Conservation (phyloP, 2,113 vertebrate genomes). For the Todiramphus saurophagus region DNA sequence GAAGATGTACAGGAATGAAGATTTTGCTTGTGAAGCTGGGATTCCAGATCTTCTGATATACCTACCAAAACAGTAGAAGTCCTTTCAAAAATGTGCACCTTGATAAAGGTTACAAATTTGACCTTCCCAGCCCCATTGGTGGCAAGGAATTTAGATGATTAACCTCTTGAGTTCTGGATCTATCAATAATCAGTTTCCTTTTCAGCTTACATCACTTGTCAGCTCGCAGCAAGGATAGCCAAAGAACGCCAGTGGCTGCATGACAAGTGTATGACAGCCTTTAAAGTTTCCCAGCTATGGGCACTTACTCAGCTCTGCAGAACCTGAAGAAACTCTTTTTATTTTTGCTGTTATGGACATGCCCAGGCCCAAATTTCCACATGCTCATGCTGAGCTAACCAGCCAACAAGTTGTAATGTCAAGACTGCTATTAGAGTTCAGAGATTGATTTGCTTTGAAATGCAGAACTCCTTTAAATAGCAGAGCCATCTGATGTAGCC, state of each 20-base stretch:
- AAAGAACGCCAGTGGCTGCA: not conserved
- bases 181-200: not conserved
- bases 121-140: not conserved
- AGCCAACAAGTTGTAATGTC: not conserved
- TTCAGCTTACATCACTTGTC: not conserved
- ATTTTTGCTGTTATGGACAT: not conserved
- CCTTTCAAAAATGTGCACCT: not conserved
- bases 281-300: not conserved
- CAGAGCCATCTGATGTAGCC: not conserved
- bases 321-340: not conserved
- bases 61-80: not conserved
- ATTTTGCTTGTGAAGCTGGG: not conserved
- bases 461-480: not conserved
- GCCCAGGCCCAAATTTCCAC: not conserved
- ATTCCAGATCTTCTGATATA: not conserved
- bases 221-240: not conserved
- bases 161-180: not conserved
- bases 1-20: not conserved
- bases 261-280: not conserved
- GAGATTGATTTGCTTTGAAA: not conserved
- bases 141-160: not conserved
- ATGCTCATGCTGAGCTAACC: not conserved
- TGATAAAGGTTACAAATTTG: not conserved
- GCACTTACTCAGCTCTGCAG: not conserved
- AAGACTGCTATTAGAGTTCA: not conserved